Conservation (phyloP, 2,113 vertebrate genomes). For the Gnathonemus longibarbis region DNA sequence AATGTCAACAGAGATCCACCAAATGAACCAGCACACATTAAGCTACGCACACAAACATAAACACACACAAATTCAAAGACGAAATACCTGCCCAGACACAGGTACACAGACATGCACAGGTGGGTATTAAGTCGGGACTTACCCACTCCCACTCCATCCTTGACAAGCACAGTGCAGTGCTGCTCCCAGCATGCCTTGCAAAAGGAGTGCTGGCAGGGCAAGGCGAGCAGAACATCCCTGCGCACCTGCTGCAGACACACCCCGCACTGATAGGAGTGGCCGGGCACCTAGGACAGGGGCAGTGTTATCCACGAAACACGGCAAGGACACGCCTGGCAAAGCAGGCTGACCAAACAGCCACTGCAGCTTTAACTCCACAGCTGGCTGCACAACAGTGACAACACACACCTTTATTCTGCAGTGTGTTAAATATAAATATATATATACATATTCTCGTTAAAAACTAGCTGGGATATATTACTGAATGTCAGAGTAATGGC, state of each 20-base stretch:
- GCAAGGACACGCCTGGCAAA: background rate
- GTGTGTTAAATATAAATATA: background rate
- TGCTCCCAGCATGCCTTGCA: constrained; percentile 99
- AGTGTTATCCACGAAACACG: background rate
- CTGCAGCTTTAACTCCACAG: background rate
- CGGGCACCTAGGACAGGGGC: constrained; percentile 39
- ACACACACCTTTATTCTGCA: background rate
- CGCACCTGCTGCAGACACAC: constrained; percentile 96
- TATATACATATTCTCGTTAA: background rate
- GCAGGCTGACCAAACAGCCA: background rate
- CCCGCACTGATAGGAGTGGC: constrained; percentile 86
- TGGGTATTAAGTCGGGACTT: constrained; percentile 51
- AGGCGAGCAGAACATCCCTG: constrained; percentile 82
- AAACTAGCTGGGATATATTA: background rate
- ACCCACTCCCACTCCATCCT: constrained; percentile 95
- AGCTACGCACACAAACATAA: background rate
- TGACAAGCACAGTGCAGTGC: constrained; percentile 94
- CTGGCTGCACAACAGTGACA: background rate
- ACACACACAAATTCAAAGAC: background rate
- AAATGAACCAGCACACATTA: background rate
- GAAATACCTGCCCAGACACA: constrained; percentile 19
- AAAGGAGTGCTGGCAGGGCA: constrained; percentile 96
- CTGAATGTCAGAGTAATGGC: background rate
- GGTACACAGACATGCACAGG: constrained; percentile 10
- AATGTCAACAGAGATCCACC: background rate